Evolutionary conservation across 64 coral and sea anemone genomes (phyloP).

Genomic region (Trachythela sp.): DNA sequence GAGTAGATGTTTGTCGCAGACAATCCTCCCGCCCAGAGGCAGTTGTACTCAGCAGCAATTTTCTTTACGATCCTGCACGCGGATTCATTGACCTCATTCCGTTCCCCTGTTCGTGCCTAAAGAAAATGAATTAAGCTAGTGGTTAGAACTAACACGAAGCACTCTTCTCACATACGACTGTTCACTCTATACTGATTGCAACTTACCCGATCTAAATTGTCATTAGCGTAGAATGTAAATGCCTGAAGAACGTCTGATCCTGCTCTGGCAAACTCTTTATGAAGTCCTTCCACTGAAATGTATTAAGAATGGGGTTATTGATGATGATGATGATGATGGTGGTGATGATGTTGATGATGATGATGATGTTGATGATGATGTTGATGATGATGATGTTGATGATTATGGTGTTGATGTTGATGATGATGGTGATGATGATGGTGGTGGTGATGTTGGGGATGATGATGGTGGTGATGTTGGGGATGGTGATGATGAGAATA

Average conservation of each 20-base stretch:
- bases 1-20: neutral
- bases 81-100: neutral
- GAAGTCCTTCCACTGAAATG: neutral
- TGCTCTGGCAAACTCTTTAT: neutral
- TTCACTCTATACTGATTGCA: too few species aligned
- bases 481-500: too few species aligned
- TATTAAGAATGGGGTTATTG: neutral
- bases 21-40: neutral
- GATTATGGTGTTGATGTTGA: too few species aligned
- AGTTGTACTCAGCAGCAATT: neutral
- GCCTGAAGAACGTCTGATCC: constrained; percentile 1
- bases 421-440: too few species aligned
- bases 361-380: neutral
- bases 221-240: neutral
- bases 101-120: neutral
- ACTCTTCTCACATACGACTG: too few species aligned
- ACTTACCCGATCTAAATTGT: neutral
- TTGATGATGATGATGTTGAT: too few species aligned
- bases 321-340: too few species aligned
- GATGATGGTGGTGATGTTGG: too few species aligned
- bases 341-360: too few species aligned
- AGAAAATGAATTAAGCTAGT: neutral
- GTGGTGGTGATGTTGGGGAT: too few species aligned
- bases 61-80: neutral
- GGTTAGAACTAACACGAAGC: too few species aligned